phyloP scores from a whole-genome alignment of 2,113 vertebrate genomes.

The Cathartes aura region DNA sequence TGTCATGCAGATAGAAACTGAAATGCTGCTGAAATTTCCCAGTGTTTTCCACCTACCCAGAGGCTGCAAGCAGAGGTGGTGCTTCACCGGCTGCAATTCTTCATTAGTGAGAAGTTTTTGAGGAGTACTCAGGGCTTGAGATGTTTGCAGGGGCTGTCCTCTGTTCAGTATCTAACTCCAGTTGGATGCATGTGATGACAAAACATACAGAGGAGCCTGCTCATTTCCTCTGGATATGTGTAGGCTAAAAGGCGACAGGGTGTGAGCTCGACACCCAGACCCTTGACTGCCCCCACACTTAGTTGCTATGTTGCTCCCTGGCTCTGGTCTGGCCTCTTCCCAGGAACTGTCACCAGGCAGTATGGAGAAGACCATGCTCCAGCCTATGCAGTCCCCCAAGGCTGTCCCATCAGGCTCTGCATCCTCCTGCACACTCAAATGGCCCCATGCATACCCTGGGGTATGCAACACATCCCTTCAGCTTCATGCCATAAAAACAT shows the following conservation, averaged over 20 bases:
- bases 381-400: neutral
- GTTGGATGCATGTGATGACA: neutral
- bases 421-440: neutral
- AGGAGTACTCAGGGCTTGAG: neutral
- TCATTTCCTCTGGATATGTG: neutral
- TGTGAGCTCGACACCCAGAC: accelerated
- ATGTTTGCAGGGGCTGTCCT: neutral
- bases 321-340: neutral
- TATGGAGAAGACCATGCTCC: neutral
- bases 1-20: neutral
- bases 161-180: neutral
- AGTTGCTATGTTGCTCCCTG: neutral
- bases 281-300: neutral
- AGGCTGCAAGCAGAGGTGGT: neutral
- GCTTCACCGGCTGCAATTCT: neutral
- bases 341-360: neutral
- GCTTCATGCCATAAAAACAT: neutral
- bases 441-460: neutral
- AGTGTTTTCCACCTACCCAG: neutral
- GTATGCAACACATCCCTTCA: neutral
- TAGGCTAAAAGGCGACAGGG: neutral
- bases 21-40: neutral
- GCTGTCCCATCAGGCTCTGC: neutral
- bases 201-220: neutral
- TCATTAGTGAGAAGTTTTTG: neutral